A percentile compares a stretch with the other conserved stretches of the same genome.
phyloP scores from a whole-genome alignment of 1,140 invertebrate genomes.

The Ceratoteleas bidentatus region DNA sequence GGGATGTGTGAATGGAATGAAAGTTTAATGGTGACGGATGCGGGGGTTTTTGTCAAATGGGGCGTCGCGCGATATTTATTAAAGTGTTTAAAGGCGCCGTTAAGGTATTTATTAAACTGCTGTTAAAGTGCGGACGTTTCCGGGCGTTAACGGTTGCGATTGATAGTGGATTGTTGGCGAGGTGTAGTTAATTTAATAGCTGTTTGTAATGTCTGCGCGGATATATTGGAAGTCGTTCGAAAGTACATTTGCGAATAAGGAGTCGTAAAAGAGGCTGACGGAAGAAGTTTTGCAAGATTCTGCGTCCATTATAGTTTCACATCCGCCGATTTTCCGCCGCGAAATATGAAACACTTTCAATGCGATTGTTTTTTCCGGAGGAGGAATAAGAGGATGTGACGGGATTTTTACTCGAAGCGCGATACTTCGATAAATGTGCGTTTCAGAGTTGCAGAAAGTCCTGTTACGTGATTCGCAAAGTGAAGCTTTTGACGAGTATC shows the following conservation, averaged over 20 bases:
- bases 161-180: neutral
- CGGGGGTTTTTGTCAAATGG: no score
- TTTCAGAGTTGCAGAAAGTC: conserved; percentile 48
- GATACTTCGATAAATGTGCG: conserved; percentile 64
- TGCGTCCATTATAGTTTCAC: conserved; percentile 46
- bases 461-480: conserved; percentile 57
- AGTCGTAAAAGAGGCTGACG: conserved; percentile 25
- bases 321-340: conserved; percentile 42
- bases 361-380: conserved; percentile 62
- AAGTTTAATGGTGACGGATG: no score
- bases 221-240: conserved; percentile 17
- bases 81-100: no score
- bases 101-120: no score
- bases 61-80: no score
- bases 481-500: conserved; percentile 59
- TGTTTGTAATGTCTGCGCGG: conserved; percentile 2
- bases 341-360: conserved; percentile 66
- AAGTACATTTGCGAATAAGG: conserved; percentile 37
- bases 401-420: conserved; percentile 54
- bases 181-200: conserved; percentile 13
- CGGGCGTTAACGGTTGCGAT: neutral
- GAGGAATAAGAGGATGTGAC: conserved; percentile 56
- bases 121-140: no score
- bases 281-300: conserved; percentile 52
- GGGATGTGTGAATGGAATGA: no score